Conservation (phyloP, 2,797 vertebrate genomes). For the Macrochelys suwanniensis region DNA sequence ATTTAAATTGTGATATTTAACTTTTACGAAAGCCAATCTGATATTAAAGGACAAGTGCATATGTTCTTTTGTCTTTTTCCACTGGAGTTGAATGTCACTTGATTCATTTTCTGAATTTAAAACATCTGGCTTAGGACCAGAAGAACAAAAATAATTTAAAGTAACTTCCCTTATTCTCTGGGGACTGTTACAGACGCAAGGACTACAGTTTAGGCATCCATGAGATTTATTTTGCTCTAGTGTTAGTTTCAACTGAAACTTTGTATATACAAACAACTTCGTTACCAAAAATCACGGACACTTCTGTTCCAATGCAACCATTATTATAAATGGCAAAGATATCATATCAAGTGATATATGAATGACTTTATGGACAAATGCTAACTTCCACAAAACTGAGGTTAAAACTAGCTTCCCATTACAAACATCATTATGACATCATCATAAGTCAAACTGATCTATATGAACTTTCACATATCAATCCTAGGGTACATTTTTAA, state of each 20-base stretch:
- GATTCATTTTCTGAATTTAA: slow-evolving; percentile 78
- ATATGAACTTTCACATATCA: not conserved
- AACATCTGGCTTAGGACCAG: slow-evolving; percentile 76
- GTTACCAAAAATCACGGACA: slow-evolving; percentile 64
- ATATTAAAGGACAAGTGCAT: slow-evolving; percentile 22
- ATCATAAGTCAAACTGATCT: not conserved
- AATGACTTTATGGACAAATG: slow-evolving; percentile 1
- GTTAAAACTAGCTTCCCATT: slow-evolving; percentile 18
- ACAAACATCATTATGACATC: not conserved
- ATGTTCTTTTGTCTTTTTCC: slow-evolving; percentile 68
- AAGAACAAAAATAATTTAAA: slow-evolving; percentile 79
- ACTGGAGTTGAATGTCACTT: slow-evolving; percentile 73
- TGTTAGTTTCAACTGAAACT: slow-evolving; percentile 59
- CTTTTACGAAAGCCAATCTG: slow-evolving; percentile 7
- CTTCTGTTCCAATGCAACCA: slow-evolving; percentile 13
- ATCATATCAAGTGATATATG: not conserved
- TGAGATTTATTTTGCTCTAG: slow-evolving; percentile 76
- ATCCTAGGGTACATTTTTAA: not conserved
- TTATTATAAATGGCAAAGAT: slow-evolving; percentile 64
- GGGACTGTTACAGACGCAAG: slow-evolving; percentile 63
- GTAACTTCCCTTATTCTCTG: slow-evolving; percentile 74
- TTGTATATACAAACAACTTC: slow-evolving; percentile 66
- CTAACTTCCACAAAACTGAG: slow-evolving; percentile 18
- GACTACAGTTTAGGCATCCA: slow-evolving; percentile 68
- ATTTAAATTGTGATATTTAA: slow-evolving; percentile 35